Evolutionary conservation across 2,797 vertebrate species (phyloP).

Genomic region (Pristis pectinata): DNA sequence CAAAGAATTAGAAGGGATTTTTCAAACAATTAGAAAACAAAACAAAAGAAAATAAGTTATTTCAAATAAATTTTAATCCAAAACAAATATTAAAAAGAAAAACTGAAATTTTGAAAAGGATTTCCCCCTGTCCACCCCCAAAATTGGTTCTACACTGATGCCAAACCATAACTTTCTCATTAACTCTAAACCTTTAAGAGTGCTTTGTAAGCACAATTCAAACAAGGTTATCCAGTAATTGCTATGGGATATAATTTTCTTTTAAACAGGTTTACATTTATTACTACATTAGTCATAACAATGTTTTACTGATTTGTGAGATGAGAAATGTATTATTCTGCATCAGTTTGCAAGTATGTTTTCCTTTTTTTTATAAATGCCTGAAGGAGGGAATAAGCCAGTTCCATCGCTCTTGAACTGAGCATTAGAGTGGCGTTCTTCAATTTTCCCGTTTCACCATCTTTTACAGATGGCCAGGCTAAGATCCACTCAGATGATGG

Average conservation of each 20-base stretch:
- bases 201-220: not conserved
- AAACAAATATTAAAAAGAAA: not conserved
- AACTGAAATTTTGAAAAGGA: conserved; percentile 30
- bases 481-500: not conserved
- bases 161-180: not conserved
- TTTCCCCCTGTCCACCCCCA: not conserved
- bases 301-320: not conserved
- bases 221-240: not conserved
- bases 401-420: not conserved
- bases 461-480: not conserved
- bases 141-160: conserved; percentile 5
- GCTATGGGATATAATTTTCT: not conserved
- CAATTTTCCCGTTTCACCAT: not conserved
- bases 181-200: not conserved
- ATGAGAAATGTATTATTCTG: not conserved
- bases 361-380: conserved; percentile 4
- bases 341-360: not conserved
- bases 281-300: not conserved
- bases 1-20: conserved; percentile 49
- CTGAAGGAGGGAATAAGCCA: not conserved
- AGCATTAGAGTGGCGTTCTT: not conserved
- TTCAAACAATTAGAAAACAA: conserved; percentile 44
- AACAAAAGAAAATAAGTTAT: conserved; percentile 41
- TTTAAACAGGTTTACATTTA: not conserved
- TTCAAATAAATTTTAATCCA: conserved; percentile 12